These are phyloP conservation scores for Danio aesculapii DNA, from an alignment of 2,797 vertebrate genomes.

Conservation along the genomic window DNA sequence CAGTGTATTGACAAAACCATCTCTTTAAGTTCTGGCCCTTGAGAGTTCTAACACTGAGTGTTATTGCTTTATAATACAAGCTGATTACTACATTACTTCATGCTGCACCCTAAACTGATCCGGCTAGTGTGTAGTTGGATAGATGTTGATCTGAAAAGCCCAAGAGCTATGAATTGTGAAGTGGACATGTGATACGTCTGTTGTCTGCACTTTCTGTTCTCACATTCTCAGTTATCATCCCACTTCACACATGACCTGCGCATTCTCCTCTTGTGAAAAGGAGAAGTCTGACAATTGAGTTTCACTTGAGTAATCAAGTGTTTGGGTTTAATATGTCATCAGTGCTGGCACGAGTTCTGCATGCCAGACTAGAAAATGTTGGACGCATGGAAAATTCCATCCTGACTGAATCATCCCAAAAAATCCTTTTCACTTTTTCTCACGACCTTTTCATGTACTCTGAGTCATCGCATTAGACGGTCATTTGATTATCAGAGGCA, in stretches of 20 bases:
- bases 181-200: conserved; percentile 24
- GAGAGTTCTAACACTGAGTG: conserved; percentile 21
- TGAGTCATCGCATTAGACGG: background rate
- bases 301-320: conserved; percentile 48
- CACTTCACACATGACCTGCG: conserved; percentile 11
- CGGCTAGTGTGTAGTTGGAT: background rate
- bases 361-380: background rate
- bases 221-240: conserved; percentile 25
- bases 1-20: conserved; percentile 13
- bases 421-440: background rate
- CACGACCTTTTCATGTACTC: background rate
- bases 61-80: conserved; percentile 30
- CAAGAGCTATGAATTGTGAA: background rate
- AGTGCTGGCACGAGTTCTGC: conserved; percentile 8
- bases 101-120: background rate
- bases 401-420: background rate
- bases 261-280: background rate
- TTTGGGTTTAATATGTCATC: conserved; percentile 20
- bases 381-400: background rate
- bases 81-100: conserved; percentile 10
- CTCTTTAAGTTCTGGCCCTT: background rate
- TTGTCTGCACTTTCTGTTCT: conserved; percentile 47
- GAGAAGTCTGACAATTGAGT: conserved; percentile 30
- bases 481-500: background rate
- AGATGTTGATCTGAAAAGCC: background rate